These are phyloP conservation scores for Petrocephalus microphthalmus DNA, from an alignment of 2,113 vertebrate species.

Conservation along the genomic window DNA sequence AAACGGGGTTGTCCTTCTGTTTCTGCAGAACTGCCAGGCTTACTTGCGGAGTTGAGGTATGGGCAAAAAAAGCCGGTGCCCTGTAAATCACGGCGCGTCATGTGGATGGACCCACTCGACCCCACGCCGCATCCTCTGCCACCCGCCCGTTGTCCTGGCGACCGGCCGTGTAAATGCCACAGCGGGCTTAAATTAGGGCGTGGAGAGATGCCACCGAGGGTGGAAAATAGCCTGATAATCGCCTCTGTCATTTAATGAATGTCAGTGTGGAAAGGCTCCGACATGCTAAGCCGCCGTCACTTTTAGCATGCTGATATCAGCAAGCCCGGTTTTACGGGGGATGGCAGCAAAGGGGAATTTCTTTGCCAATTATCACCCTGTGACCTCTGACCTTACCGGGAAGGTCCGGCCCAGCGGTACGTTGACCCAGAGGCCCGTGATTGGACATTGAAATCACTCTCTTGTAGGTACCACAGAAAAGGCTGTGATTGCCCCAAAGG, in stretches of 20 bases:
- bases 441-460: not conserved
- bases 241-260: conserved; percentile 43
- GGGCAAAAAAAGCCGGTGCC: not conserved
- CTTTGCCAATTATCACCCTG: conserved; percentile 21
- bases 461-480: not conserved
- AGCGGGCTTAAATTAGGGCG: not conserved
- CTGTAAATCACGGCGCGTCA: not conserved
- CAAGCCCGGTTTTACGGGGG: conserved; percentile 44
- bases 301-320: conserved; percentile 35
- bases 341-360: conserved; percentile 40
- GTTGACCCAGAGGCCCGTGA: not conserved
- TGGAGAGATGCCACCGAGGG: conserved; percentile 28
- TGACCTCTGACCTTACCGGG: conserved; percentile 9
- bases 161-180: conserved; percentile 6
- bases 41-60: not conserved
- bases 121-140: not conserved
- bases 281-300: conserved; percentile 38
- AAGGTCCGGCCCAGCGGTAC: not conserved
- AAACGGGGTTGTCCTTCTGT: not conserved
- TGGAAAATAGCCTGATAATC: conserved; percentile 61
- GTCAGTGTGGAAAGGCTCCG: conserved; percentile 21
- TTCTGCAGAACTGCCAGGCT: not conserved
- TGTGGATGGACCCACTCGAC: not conserved
- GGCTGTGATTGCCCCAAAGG: not conserved
- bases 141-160: not conserved